These are phyloP conservation scores for Mythimna albipuncta DNA, from an alignment of 2,888 invertebrate genomes.

Conservation along the genomic window DNA sequence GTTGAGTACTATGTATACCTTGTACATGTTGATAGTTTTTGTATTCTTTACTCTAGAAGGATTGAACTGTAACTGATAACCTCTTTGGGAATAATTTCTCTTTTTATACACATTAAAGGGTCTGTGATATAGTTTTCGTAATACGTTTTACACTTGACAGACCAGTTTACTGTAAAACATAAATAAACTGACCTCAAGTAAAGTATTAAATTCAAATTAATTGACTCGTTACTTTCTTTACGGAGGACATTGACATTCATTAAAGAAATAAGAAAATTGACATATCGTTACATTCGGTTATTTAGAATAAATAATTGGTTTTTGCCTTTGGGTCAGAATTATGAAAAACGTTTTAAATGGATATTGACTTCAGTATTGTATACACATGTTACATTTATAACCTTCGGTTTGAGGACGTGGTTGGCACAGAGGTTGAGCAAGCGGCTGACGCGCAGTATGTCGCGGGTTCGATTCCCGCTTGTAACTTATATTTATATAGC, in stretches of 20 bases:
- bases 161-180: conserved; percentile 29
- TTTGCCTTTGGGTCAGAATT: background rate
- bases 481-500: too few species aligned
- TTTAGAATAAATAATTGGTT: background rate
- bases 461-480: too few species aligned
- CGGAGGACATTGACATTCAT: conserved; percentile 18
- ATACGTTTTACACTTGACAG: background rate
- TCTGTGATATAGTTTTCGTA: conserved; percentile 19
- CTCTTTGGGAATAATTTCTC: background rate
- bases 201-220: conserved; percentile 2
- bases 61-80: conserved; percentile 39
- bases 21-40: conserved; percentile 51
- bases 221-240: conserved; percentile 1
- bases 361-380: too few species aligned
- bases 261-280: background rate
- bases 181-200: conserved; percentile 34
- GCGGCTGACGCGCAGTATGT: too few species aligned
- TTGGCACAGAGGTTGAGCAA: too few species aligned
- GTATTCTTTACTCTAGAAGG: conserved; percentile 16
- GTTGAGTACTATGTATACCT: conserved; percentile 14
- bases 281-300: background rate
- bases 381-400: too few species aligned
- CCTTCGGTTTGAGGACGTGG: too few species aligned
- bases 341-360: too few species aligned
- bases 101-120: conserved; percentile 54